Base-by-base conservation (phyloP, 2,797 vertebrate genomes). In the Saxicola maurus region DNA sequence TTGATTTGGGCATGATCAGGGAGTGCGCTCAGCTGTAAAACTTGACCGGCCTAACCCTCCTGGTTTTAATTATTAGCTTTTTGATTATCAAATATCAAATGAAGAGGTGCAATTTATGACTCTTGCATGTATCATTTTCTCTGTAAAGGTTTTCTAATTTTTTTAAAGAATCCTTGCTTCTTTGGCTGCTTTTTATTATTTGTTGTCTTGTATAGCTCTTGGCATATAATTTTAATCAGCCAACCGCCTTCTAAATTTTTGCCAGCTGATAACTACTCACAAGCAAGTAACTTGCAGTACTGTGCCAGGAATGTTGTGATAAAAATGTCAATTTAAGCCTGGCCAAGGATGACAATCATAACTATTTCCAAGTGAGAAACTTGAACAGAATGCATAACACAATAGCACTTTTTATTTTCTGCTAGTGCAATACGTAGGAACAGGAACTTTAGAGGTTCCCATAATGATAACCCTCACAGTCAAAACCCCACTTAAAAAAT, bases 21-120 rank as follows among this genome's bases (percentile, higher is more conserved):
- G 91, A 94, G 79, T 20, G 84, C 3, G 25, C 82, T 96, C 82
- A 91, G 66, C 95, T 95, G 90, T 94, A 90, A 96, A 96, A 94
- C 94, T 95, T 95, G 96, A 96, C 94, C 28, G 85, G 49, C 51
- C 76, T 94, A 94, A 96, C 93, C 95, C 92, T 56, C 81, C 75
- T 89, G 71, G 76, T 96, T 96, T 97, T 96, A 96, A 95, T 92
- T 94, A 93, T 91, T 90, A 94, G 55, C 38, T 82, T 89, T 93
- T 87, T 65, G 30, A 86, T 91, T 71, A 95, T 90, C 82, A 89
- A 80, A 86, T 92, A 73, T 93, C 88, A 95, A 95, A 96, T 83
- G 43, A 83, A 84, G 77, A 75, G 79, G 43, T 81, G 67, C 16
- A 24, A 72, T 86, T 67, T 72, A 82, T 68, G 42, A 40, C 61